Conservation (phyloP, 2,113 vertebrate genomes). For the Leucosticte australis region DNA sequence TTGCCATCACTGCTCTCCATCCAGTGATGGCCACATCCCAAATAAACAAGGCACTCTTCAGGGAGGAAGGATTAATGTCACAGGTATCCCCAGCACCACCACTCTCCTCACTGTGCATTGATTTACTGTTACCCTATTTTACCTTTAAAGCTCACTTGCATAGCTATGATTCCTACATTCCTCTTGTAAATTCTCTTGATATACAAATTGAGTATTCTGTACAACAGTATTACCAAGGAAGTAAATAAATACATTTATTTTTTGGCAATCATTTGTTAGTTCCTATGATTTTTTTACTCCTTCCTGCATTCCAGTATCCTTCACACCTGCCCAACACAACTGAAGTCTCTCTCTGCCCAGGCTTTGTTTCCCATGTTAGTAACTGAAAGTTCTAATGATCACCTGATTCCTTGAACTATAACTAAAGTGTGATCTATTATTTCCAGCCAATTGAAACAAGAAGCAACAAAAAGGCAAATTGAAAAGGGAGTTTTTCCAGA, state of each 20-base stretch:
- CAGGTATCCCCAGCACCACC: not conserved
- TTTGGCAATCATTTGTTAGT: not conserved
- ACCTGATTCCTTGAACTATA: not conserved
- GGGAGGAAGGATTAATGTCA: not conserved
- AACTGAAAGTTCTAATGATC: not conserved
- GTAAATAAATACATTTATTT: not conserved
- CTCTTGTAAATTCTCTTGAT: not conserved
- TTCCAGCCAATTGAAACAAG: not conserved
- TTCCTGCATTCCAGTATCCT: not conserved
- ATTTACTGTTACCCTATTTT: not conserved
- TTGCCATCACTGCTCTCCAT: not conserved
- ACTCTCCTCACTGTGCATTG: not conserved
- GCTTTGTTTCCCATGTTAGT: not conserved
- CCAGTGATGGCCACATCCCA: not conserved
- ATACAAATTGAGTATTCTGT: not conserved
- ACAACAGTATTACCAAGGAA: not conserved
- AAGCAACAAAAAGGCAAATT: not conserved
- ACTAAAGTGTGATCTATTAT: not conserved
- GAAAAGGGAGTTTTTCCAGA: not conserved
- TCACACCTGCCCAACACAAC: fast-evolving
- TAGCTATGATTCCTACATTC: not conserved
- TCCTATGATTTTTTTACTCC: not conserved
- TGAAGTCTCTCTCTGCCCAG: not conserved
- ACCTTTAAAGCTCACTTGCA: not conserved
- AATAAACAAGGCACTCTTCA: not conserved